phyloP scores from a whole-genome alignment of 1,140 invertebrate species.

The Eumeta japonica region DNA sequence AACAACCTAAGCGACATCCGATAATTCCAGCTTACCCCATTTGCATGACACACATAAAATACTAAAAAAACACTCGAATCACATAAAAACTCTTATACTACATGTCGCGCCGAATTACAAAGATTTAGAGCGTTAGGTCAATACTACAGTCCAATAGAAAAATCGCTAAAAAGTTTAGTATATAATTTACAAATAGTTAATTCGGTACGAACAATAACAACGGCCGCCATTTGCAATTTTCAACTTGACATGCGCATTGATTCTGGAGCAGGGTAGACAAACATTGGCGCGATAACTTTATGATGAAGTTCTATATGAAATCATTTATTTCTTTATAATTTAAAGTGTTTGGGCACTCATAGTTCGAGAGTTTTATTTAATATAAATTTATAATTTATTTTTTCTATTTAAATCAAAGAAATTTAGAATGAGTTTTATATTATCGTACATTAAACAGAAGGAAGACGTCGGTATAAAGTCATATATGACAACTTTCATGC shows the following conservation, averaged over 20 bases:
- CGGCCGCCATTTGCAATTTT: slow-evolving; percentile 61
- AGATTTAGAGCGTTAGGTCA: slow-evolving; percentile 49
- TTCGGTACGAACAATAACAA: slow-evolving; percentile 61
- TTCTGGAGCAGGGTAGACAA: slow-evolving; percentile 47
- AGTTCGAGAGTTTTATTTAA: background rate
- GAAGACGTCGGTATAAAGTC: slow-evolving; percentile 28
- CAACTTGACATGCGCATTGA: slow-evolving; percentile 60
- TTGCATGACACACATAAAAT: slow-evolving; percentile 60
- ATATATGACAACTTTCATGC: slow-evolving; percentile 31
- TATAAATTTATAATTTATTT: background rate
- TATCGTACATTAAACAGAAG: background rate
- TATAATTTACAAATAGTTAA: slow-evolving; percentile 59
- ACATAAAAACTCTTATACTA: slow-evolving; percentile 54
- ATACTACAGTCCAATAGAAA: slow-evolving; percentile 50
- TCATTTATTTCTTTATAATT: background rate
- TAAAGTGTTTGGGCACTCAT: no score
- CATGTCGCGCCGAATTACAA: slow-evolving; percentile 42
- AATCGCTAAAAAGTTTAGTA: slow-evolving; percentile 55
- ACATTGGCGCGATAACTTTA: slow-evolving; percentile 22
- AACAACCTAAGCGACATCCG: slow-evolving; percentile 59
- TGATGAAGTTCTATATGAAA: background rate
- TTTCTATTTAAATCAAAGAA: background rate
- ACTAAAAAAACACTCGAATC: slow-evolving; percentile 54
- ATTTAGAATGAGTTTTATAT: background rate
- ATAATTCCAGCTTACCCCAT: slow-evolving; percentile 60